Evolutionary conservation across 2,888 invertebrate species (phyloP).

Genomic region (Pinctada fucata): DNA sequence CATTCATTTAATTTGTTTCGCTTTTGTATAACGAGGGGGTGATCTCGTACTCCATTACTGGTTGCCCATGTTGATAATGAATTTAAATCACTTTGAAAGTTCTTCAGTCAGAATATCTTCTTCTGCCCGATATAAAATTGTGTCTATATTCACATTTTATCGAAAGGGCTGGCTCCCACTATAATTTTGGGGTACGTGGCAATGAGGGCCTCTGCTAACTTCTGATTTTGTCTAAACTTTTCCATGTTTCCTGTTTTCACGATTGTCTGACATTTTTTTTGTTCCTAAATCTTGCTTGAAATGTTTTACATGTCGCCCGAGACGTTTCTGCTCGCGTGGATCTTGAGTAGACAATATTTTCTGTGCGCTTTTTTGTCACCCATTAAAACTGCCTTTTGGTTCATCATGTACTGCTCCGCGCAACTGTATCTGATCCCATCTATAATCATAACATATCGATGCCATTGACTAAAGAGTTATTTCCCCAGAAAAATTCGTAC

Average conservation of each 20-base stretch:
- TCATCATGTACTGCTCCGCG: constrained; percentile 75
- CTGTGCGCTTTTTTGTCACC: constrained; percentile 63
- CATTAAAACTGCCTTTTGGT: constrained; percentile 73
- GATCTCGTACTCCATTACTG: too few species aligned
- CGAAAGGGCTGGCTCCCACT: constrained; percentile 74
- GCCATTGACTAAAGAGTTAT: constrained; percentile 71
- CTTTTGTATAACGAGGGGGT: too few species aligned
- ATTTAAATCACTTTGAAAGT: too few species aligned
- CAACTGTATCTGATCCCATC: constrained; percentile 65
- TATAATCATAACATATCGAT: constrained; percentile 59
- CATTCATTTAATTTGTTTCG: too few species aligned
- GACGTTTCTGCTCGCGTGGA: constrained; percentile 68
- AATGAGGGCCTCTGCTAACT: constrained; percentile 59
- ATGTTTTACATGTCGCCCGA: constrained; percentile 67
- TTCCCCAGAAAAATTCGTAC: constrained; percentile 69
- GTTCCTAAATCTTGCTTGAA: constrained; percentile 70
- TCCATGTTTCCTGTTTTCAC: constrained; percentile 68
- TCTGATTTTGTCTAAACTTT: constrained; percentile 73
- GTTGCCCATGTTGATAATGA: too few species aligned
- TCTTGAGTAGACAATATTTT: constrained; percentile 60
- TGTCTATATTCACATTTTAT: too few species aligned
- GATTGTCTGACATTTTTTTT: constrained; percentile 54
- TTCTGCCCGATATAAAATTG: too few species aligned
- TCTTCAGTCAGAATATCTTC: too few species aligned
- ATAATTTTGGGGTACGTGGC: constrained; percentile 67